Evolutionary conservation across 2,113 vertebrate genomes (phyloP).

Genomic region (Echinops telfairi): DNA sequence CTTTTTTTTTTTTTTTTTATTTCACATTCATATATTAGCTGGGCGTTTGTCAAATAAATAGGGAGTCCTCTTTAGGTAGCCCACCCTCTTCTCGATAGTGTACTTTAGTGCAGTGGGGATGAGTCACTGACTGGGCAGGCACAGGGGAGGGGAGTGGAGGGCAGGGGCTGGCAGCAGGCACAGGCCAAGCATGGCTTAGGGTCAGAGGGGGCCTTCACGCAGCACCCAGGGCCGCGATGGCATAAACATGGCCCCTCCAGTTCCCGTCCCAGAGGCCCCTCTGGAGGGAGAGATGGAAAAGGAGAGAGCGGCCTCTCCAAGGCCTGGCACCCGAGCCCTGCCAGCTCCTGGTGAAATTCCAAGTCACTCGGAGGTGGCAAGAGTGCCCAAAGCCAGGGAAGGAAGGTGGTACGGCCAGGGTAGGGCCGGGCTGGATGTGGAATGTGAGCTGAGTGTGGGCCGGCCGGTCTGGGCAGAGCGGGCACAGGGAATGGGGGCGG

Average conservation of each 20-base stretch:
- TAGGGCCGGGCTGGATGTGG: not conserved
- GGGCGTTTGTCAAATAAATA: slow-evolving; percentile 88
- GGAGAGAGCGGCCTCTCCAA: not conserved
- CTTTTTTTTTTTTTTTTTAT: too few relatives aligned
- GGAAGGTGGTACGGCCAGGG: too few relatives aligned
- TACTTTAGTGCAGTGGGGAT: slow-evolving; percentile 34
- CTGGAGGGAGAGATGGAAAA: not conserved
- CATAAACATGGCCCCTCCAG: not conserved
- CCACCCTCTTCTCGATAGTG: slow-evolving; percentile 81
- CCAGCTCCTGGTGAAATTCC: too few relatives aligned
- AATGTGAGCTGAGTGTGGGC: not conserved
- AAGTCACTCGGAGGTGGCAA: not conserved
- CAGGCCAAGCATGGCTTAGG: not conserved
- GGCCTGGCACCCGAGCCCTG: too few relatives aligned
- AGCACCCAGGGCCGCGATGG: not conserved
- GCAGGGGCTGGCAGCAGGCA: not conserved
- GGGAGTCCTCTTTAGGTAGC: slow-evolving; percentile 82
- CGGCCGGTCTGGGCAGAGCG: not conserved
- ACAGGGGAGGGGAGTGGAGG: slow-evolving; percentile 26
- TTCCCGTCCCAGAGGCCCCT: not conserved
- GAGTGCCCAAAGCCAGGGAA: not conserved
- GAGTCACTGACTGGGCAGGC: slow-evolving; percentile 9
- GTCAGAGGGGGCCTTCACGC: too few relatives aligned
- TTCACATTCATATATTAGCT: slow-evolving; percentile 89
- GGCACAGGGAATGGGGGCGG: not conserved